A percentile compares a stretch with the other conserved stretches of the same genome.
Evolutionary conservation across 2,113 vertebrate genomes (phyloP).

Genomic region (Melanostigma gelatinosum): DNA sequence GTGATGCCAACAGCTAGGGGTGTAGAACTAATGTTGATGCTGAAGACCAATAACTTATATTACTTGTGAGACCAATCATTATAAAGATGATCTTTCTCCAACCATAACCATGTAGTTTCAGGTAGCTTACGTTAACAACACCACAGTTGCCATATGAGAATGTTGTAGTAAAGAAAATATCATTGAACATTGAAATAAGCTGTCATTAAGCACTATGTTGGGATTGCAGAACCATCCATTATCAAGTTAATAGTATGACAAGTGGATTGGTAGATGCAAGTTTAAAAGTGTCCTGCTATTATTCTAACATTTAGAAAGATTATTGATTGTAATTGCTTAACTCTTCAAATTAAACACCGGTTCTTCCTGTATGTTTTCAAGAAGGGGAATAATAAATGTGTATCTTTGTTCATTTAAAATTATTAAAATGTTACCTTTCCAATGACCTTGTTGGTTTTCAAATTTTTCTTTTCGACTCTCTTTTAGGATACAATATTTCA

Average conservation of each 20-base stretch:
- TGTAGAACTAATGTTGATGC: slow-evolving; percentile 1
- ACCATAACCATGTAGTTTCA: neutral
- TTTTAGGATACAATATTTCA: neutral
- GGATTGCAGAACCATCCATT: neutral
- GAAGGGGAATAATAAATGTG: neutral
- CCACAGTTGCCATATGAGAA: neutral
- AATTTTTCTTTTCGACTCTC: neutral
- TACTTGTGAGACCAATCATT: neutral
- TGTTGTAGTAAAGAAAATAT: neutral
- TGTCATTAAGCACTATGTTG: neutral
- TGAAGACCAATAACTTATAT: slow-evolving; percentile 8
- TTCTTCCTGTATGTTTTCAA: neutral
- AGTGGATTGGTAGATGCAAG: neutral
- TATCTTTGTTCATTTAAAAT: neutral
- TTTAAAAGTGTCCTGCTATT: neutral
- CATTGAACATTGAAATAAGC: neutral
- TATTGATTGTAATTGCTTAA: slow-evolving; percentile 12
- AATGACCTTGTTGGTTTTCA: neutral
- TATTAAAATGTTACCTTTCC: neutral
- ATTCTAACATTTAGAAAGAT: neutral
- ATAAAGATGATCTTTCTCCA: neutral
- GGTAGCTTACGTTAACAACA: neutral
- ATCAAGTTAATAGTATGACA: slow-evolving; percentile 1
- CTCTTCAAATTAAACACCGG: neutral
- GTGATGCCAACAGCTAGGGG: neutral